These are phyloP conservation scores for Callithrix jacchus DNA, from an alignment of 2,113 vertebrate species.

Conservation along the genomic window DNA sequence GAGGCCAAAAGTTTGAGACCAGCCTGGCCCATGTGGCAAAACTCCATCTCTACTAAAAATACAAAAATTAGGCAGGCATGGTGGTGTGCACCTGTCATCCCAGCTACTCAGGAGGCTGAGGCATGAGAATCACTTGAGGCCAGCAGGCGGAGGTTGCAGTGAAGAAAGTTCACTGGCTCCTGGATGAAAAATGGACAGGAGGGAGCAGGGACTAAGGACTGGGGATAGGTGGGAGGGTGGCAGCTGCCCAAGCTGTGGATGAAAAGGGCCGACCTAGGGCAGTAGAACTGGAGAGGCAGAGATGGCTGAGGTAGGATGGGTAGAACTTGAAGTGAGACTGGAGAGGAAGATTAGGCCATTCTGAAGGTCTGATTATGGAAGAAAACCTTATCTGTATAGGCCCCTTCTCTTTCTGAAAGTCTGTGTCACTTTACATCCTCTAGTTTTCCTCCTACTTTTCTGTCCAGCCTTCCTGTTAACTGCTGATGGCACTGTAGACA, in stretches of 20 bases:
- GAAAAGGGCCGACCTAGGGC: neutral
- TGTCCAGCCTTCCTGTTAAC: neutral
- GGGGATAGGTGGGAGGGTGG: neutral
- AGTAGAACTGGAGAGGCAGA: neutral
- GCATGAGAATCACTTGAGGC: too few relatives aligned
- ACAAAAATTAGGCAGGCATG: too few relatives aligned
- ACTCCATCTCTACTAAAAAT: too few relatives aligned
- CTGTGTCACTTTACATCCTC: neutral
- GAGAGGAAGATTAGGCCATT: neutral
- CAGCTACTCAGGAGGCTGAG: too few relatives aligned
- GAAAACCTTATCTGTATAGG: neutral
- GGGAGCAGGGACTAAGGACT: neutral
- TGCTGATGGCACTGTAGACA: neutral
- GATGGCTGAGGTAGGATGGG: neutral
- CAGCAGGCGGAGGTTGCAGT: too few relatives aligned
- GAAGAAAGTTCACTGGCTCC: neutral
- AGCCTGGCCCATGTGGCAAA: too few relatives aligned
- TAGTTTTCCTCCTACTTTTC: neutral
- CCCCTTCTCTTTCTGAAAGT: neutral
- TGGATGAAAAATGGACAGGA: neutral
- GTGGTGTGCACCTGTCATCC: too few relatives aligned
- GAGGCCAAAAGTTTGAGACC: too few relatives aligned
- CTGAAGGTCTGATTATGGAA: neutral
- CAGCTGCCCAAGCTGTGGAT: neutral
- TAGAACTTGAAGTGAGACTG: too few relatives aligned